These are phyloP conservation scores for Zaprionus kolodkinae DNA, from an alignment of 1,140 invertebrate genomes.

Conservation along the genomic window DNA sequence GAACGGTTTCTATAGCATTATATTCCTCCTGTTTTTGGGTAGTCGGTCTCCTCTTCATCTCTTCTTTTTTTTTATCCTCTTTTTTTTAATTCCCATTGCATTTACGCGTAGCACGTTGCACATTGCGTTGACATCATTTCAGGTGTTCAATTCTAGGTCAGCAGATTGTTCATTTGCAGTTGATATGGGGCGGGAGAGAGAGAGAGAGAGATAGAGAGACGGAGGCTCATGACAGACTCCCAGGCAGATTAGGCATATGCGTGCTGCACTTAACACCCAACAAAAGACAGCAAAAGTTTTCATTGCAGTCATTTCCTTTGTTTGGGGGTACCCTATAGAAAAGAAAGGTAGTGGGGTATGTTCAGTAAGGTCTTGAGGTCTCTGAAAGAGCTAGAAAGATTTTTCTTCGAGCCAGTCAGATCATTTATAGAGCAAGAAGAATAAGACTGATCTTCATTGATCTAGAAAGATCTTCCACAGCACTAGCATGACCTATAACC, in stretches of 20 bases:
- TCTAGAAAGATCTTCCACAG: too few relatives aligned
- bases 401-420: too few relatives aligned
- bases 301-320: conserved; percentile 36
- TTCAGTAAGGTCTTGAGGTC: not conserved
- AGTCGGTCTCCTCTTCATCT: not conserved
- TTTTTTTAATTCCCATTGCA: conserved; percentile 65
- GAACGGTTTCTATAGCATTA: conserved; percentile 39
- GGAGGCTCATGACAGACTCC: not conserved
- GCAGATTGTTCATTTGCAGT: conserved; percentile 14
- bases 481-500: too few relatives aligned
- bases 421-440: too few relatives aligned
- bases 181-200: not conserved
- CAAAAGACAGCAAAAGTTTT: conserved; percentile 13
- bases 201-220: not conserved
- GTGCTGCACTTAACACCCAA: conserved; percentile 42
- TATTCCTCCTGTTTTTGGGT: conserved; percentile 14
- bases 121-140: conserved; percentile 43
- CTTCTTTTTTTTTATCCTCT: not conserved
- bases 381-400: too few relatives aligned
- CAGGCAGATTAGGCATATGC: conserved; percentile 61
- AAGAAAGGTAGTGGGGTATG: not conserved
- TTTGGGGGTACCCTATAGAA: not conserved
- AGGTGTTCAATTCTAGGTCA: conserved; percentile 58
- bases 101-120: conserved; percentile 59
- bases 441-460: too few relatives aligned